phyloP scores from a whole-genome alignment of 2,888 invertebrate genomes.

The Trissolcus brochymenae region DNA sequence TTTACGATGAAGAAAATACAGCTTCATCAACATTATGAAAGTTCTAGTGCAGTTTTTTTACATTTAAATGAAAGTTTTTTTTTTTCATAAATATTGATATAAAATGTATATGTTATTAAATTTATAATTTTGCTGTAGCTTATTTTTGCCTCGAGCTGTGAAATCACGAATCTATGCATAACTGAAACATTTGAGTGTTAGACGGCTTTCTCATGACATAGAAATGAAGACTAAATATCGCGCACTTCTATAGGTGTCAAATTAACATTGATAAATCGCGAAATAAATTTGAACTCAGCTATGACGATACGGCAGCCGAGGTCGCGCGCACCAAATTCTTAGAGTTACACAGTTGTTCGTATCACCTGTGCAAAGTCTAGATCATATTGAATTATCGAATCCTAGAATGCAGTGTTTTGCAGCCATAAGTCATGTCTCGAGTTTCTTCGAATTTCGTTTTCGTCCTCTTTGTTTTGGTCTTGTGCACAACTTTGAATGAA shows the following conservation, averaged over 20 bases:
- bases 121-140: conserved; percentile 13
- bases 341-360: conserved; percentile 52
- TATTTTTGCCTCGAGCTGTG: conserved; percentile 25
- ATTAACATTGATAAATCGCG: conserved; percentile 47
- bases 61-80: too few relatives aligned
- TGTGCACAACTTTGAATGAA: too few relatives aligned
- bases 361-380: conserved; percentile 59
- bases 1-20: too few relatives aligned
- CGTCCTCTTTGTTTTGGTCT: conserved; percentile 9
- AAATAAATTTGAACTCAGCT: conserved; percentile 47
- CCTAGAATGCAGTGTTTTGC: conserved; percentile 50
- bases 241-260: conserved; percentile 39
- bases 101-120: background rate
- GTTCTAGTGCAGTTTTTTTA: too few relatives aligned
- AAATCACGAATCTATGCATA: too few relatives aligned
- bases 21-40: too few relatives aligned
- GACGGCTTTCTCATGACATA: conserved; percentile 34
- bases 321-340: conserved; percentile 21
- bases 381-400: conserved; percentile 50
- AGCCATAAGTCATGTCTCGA: conserved; percentile 33
- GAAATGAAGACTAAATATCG: conserved; percentile 38
- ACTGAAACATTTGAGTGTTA: conserved; percentile 9
- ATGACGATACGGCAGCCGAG: conserved; percentile 12
- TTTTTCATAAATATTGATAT: background rate
- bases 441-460: conserved; percentile 25